phyloP scores from a whole-genome alignment of 2,888 invertebrate genomes.

The Drosophila picticornis region DNA sequence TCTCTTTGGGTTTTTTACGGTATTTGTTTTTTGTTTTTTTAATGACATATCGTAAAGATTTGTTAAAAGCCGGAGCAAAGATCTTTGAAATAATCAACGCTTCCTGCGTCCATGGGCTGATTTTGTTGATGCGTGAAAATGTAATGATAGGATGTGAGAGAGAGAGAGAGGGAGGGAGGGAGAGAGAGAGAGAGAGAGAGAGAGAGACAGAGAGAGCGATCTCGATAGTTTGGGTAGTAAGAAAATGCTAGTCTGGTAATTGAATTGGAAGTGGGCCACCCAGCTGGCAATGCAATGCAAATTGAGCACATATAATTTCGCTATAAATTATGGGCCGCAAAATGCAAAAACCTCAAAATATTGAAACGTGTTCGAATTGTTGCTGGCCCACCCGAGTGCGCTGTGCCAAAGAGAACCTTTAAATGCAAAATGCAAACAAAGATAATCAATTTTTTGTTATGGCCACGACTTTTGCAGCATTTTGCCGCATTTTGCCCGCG shows the following conservation, averaged over 20 bases:
- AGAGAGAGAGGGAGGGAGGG: not conserved
- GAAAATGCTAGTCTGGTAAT: conserved; percentile 43
- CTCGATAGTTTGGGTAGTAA: not conserved
- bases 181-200: not conserved
- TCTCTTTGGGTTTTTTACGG: conserved; percentile 33
- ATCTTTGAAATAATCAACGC: conserved; percentile 71
- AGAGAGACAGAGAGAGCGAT: not conserved
- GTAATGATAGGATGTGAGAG: conserved; percentile 23
- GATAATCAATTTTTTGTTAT: conserved; percentile 66
- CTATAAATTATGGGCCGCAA: conserved; percentile 71
- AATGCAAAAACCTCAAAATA: conserved; percentile 75
- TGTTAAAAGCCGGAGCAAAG: conserved; percentile 75
- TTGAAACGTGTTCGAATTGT: conserved; percentile 79
- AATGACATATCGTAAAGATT: conserved; percentile 81
- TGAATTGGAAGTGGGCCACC: conserved; percentile 58
- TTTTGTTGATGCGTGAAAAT: conserved; percentile 67
- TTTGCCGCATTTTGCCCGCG: conserved; percentile 59
- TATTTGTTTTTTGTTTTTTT: conserved; percentile 48
- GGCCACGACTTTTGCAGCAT: conserved; percentile 68
- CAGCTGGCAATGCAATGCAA: conserved; percentile 47
- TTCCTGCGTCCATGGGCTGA: conserved; percentile 70
- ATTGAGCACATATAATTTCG: conserved; percentile 75
- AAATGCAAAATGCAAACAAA: conserved; percentile 56
- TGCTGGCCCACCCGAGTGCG: conserved; percentile 40
- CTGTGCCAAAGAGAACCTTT: conserved; percentile 13